A percentile compares a stretch with the other conserved stretches of the same genome.
These are phyloP conservation scores for Smithornis capensis DNA, from an alignment of 2,113 vertebrate genomes.

Conservation along the genomic window DNA sequence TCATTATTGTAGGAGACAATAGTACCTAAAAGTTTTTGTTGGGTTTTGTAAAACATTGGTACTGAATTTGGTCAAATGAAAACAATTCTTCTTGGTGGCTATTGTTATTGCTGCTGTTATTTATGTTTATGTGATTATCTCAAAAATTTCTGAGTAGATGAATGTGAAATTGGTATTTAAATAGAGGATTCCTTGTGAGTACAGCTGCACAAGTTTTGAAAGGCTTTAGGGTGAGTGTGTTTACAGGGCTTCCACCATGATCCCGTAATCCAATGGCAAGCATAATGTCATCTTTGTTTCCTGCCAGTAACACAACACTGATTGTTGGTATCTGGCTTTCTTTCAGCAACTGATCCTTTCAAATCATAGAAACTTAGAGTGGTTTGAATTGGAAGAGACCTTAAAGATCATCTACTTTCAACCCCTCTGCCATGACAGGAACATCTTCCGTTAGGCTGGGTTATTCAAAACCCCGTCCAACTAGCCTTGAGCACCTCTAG, in stretches of 20 bases:
- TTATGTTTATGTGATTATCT: background rate
- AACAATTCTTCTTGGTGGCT: background rate
- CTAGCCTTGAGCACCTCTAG: background rate
- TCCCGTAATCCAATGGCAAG: background rate
- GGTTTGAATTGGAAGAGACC: background rate
- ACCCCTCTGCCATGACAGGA: background rate
- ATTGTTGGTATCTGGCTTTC: background rate
- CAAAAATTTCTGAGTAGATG: background rate
- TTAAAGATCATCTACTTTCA: background rate
- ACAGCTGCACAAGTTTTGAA: background rate
- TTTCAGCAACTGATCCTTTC: background rate
- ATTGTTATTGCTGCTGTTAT: background rate
- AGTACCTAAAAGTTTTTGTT: background rate
- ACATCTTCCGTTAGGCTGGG: background rate
- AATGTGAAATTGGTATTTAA: background rate
- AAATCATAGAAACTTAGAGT: background rate
- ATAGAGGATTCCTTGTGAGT: background rate
- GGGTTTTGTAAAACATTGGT: background rate
- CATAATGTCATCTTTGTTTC: background rate
- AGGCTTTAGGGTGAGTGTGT: background rate
- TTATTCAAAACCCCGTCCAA: background rate
- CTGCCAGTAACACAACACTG: background rate
- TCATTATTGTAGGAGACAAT: background rate
- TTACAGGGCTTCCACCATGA: background rate
- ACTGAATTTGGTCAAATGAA: background rate